Percentiles rank a stretch among this genome's conserved stretches.
phyloP scores from a whole-genome alignment of 92 coral and sea anemone genomes.

The Siderastrea siderea region DNA sequence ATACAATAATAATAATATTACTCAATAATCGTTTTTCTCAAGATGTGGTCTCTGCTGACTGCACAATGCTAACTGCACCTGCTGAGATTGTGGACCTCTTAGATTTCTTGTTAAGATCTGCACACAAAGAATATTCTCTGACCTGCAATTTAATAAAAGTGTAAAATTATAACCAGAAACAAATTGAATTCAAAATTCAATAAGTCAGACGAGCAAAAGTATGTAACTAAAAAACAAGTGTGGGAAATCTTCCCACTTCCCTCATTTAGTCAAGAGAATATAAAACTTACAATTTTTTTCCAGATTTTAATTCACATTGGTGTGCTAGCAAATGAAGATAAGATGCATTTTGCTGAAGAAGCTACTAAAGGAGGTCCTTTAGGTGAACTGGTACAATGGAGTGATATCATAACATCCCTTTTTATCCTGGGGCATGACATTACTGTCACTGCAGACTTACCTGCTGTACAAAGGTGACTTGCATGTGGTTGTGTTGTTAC shows the following conservation, averaged over 20 bases:
- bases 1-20: no score
- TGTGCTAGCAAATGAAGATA: constrained; percentile 80
- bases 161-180: not conserved
- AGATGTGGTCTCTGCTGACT: no score
- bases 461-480: constrained; percentile 58
- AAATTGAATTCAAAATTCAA: not conserved
- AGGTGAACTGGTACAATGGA: constrained; percentile 99
- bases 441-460: constrained; percentile 81
- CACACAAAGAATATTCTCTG: no score
- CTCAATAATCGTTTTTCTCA: no score
- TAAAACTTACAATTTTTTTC: not conserved
- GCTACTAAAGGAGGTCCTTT: constrained; percentile 94
- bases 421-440: constrained; percentile 93
- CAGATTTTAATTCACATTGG: constrained; percentile 95
- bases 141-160: not conserved
- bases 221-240: no score
- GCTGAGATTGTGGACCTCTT: no score
- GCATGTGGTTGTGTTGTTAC: not conserved
- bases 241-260: no score
- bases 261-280: not conserved
- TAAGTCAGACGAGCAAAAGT: no score
- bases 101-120: no score
- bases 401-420: constrained; percentile 88
- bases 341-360: constrained; percentile 87
- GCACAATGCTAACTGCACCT: no score